Evolutionary conservation across 1,140 invertebrate species (phyloP).

Genomic region (Musca vetustissima): DNA sequence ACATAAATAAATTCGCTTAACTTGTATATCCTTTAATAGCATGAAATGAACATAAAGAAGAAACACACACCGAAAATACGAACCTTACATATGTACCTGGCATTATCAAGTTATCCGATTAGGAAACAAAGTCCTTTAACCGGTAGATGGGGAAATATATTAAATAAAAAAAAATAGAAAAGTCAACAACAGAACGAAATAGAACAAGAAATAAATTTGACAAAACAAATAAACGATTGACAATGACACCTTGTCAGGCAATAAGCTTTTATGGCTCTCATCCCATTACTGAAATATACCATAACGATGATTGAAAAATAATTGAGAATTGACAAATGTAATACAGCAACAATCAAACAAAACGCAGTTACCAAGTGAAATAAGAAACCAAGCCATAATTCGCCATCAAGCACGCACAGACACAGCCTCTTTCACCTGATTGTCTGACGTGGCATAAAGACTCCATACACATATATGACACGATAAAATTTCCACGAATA

Average conservation of each 20-base stretch:
- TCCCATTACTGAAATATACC: constrained; percentile 2
- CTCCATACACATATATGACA: no score
- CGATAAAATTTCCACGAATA: no score
- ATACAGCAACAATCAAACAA: constrained; percentile 18
- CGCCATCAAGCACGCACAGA: not conserved
- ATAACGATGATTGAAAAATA: constrained; percentile 23
- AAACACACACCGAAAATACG: no score
- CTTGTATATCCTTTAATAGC: no score
- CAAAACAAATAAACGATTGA: constrained; percentile 17
- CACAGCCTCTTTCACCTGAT: no score
- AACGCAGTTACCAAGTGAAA: not conserved
- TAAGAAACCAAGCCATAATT: not conserved
- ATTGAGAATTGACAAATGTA: constrained; percentile 21
- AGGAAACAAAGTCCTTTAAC: not conserved
- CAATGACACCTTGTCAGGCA: constrained; percentile 16
- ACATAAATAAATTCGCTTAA: no score
- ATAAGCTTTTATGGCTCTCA: constrained; percentile 4
- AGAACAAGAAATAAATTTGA: not conserved
- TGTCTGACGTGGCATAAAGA: no score
- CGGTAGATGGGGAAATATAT: no score
- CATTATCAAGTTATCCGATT: constrained; percentile 22
- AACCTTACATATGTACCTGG: constrained; percentile 1
- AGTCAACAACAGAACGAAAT: no score
- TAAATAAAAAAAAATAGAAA: no score
- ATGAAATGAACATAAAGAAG: no score